Percentiles rank a stretch among this genome's conserved stretches.
These are phyloP conservation scores for Pomatorhinus ruficollis DNA, from an alignment of 2,113 vertebrate genomes.

Conservation along the genomic window DNA sequence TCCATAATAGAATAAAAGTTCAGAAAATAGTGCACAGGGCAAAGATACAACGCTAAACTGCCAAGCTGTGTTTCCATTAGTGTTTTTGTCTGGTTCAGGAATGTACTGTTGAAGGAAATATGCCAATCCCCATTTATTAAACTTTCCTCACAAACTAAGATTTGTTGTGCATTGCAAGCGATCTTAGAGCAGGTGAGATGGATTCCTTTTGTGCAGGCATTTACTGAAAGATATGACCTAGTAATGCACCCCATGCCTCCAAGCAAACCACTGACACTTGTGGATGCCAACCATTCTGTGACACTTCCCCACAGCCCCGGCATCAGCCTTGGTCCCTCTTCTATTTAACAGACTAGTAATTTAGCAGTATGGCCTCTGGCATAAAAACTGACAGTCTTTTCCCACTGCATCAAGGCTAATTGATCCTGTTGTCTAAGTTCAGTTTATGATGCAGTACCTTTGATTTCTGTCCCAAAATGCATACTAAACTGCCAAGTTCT, in stretches of 20 bases:
- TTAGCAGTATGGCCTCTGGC: neutral
- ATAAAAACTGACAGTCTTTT: neutral
- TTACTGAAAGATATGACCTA: neutral
- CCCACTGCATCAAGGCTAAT: neutral
- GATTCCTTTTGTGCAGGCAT: neutral
- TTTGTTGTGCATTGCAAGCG: fast-evolving
- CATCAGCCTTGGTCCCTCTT: neutral
- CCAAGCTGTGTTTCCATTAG: neutral
- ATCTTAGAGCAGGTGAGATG: neutral
- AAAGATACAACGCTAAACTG: neutral
- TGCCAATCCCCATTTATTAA: neutral
- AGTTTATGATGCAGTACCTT: neutral
- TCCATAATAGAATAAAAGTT: neutral
- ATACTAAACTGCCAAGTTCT: neutral
- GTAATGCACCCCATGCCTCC: neutral
- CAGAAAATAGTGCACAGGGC: neutral
- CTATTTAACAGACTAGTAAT: neutral
- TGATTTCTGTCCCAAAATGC: neutral
- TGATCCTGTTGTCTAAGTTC: neutral
- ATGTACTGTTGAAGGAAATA: neutral
- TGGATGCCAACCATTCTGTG: neutral
- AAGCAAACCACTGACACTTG: neutral
- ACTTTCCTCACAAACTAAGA: neutral
- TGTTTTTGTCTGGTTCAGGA: neutral
- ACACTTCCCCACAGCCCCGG: neutral